A percentile compares a stretch with the other conserved stretches of the same genome.
Evolutionary conservation across 2,888 invertebrate species (phyloP).

Genomic region (Thera britannica): DNA sequence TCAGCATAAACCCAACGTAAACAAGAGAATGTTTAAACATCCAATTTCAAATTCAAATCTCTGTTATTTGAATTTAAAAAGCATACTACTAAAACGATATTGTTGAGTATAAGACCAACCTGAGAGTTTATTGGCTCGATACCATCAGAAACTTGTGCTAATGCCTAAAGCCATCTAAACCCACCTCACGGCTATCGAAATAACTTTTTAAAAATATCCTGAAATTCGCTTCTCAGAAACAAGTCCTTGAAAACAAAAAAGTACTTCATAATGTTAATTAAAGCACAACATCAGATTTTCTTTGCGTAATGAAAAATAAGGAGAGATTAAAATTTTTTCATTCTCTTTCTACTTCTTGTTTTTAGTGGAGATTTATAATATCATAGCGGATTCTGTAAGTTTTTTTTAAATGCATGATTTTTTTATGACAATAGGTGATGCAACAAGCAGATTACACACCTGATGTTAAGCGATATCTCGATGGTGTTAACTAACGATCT

Average conservation of each 20-base stretch:
- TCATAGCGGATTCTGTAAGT: neutral
- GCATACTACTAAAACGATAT: no score
- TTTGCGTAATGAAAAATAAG: slow-evolving; percentile 27
- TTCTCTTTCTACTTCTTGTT: slow-evolving; percentile 25
- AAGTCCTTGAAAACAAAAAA: slow-evolving; percentile 33
- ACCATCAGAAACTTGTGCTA: slow-evolving; percentile 1
- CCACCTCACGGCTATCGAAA: slow-evolving; percentile 30
- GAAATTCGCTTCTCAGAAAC: slow-evolving; percentile 25
- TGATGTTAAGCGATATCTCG: no score
- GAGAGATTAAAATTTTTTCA: slow-evolving; percentile 32
- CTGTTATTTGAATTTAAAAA: no score
- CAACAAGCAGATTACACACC: no score
- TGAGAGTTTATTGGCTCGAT: neutral
- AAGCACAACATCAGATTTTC: slow-evolving; percentile 34
- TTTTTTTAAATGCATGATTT: no score
- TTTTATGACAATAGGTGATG: no score
- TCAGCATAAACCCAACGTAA: no score
- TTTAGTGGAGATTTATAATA: slow-evolving; percentile 3
- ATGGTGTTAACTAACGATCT: no score
- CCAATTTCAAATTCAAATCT: no score
- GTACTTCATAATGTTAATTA: slow-evolving; percentile 40
- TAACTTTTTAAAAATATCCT: slow-evolving; percentile 33
- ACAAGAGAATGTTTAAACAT: no score
- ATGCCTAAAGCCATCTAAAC: slow-evolving; percentile 22
- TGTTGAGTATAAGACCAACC: no score